Percentiles rank a stretch among this genome's conserved stretches.
These are phyloP conservation scores for Percina caprodes DNA, from an alignment of 2,113 vertebrate genomes.

Conservation along the genomic window DNA sequence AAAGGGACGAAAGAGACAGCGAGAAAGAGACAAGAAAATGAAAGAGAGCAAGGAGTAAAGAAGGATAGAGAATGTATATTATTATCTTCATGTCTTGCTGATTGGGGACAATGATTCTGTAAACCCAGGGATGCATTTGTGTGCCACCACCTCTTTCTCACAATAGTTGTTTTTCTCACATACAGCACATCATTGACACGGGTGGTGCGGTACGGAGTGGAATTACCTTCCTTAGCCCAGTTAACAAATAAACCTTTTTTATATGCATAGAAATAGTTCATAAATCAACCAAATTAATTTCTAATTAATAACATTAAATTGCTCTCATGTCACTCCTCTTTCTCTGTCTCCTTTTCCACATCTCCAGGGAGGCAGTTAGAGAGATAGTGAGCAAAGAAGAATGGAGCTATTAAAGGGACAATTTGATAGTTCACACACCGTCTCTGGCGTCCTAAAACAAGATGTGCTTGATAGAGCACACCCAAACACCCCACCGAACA, in stretches of 20 bases:
- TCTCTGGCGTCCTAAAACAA: constrained; percentile 75
- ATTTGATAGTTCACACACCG: constrained; percentile 79
- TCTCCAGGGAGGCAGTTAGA: constrained; percentile 50
- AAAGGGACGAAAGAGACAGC: constrained; percentile 45
- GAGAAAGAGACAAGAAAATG: constrained; percentile 68
- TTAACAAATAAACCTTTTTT: not conserved
- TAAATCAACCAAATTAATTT: constrained; percentile 8
- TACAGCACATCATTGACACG: constrained; percentile 74
- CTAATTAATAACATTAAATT: constrained; percentile 44
- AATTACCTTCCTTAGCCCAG: not conserved
- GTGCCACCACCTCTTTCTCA: constrained; percentile 63
- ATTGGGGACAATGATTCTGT: constrained; percentile 73
- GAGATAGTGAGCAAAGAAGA: constrained; percentile 73
- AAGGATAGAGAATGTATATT: constrained; percentile 57
- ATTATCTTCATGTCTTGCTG: constrained; percentile 86
- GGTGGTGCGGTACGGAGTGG: constrained; percentile 38
- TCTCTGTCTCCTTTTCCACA: constrained; percentile 41
- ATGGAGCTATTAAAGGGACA: constrained; percentile 81
- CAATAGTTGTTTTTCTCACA: constrained; percentile 78
- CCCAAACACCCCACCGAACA: constrained; percentile 26
- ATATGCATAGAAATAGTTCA: not conserved
- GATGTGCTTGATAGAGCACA: constrained; percentile 69
- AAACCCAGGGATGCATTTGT: constrained; percentile 75
- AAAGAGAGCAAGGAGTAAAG: constrained; percentile 53
- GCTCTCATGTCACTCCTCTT: constrained; percentile 8